These are phyloP conservation scores for Thysanoteuthis rhombus DNA, from an alignment of 2,888 invertebrate species.

Conservation along the genomic window DNA sequence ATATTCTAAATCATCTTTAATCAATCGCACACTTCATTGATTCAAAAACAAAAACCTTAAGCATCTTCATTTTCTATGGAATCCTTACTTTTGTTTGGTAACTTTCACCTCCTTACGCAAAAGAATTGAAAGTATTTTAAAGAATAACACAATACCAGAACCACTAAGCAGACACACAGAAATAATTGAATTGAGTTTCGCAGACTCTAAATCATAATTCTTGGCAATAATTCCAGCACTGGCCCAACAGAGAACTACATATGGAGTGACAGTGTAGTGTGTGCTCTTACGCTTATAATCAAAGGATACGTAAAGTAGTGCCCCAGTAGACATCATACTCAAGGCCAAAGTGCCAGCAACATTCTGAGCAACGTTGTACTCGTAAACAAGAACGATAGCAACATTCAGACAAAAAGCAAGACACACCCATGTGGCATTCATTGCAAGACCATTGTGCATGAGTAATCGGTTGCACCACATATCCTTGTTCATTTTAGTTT, in stretches of 20 bases:
- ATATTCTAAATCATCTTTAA: not conserved
- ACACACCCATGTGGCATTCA: conserved; percentile 61
- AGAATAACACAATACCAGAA: conserved; percentile 31
- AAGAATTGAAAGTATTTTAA: conserved; percentile 35
- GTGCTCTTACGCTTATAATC: conserved; percentile 55
- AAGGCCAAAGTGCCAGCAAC: conserved; percentile 51
- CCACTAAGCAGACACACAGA: conserved; percentile 47
- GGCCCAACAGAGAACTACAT: conserved; percentile 60
- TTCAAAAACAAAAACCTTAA: not conserved
- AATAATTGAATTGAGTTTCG: conserved; percentile 48
- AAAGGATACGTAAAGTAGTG: conserved; percentile 54
- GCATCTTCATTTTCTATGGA: not conserved
- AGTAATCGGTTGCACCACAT: conserved; percentile 59
- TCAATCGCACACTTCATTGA: not conserved
- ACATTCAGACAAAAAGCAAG: conserved; percentile 60
- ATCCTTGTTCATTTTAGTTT: conserved; percentile 45
- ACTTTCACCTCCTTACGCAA: not conserved
- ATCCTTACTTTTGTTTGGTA: not conserved
- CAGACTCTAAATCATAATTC: conserved; percentile 47
- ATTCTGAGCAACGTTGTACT: conserved; percentile 38
- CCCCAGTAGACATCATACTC: conserved; percentile 48
- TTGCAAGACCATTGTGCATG: conserved; percentile 59
- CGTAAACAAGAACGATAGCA: conserved; percentile 54
- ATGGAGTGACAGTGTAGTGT: conserved; percentile 62
- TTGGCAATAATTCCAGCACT: conserved; percentile 53